Conservation (phyloP, 2,113 vertebrate genomes). For the Phylloscopus trochilus region DNA sequence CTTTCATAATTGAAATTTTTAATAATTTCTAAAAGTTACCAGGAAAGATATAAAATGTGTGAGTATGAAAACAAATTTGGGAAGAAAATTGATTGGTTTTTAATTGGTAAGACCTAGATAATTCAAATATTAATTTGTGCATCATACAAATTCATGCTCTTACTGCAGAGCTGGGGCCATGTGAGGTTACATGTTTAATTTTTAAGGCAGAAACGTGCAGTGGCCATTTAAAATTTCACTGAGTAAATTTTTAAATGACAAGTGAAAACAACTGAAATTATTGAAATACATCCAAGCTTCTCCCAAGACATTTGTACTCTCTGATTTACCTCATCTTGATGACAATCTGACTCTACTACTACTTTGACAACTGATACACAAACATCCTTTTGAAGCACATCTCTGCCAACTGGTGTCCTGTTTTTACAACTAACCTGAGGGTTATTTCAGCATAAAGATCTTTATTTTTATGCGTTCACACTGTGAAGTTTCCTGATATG, state of each 20-base stretch:
- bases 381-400: neutral
- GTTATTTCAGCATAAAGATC: neutral
- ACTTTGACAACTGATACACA: neutral
- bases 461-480: neutral
- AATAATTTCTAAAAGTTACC: neutral
- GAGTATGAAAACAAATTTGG: neutral
- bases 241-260: neutral
- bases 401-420: neutral
- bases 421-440: neutral
- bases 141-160: neutral
- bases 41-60: neutral
- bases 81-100: neutral
- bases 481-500: neutral
- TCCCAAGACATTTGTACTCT: neutral
- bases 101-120: neutral
- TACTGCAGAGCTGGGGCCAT: neutral
- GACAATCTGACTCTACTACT: neutral
- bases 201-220: neutral
- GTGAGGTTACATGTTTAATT: neutral
- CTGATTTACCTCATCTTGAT: neutral
- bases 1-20: constrained; percentile 24
- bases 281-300: neutral
- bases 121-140: neutral
- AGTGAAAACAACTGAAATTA: neutral
- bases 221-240: neutral